Conservation (phyloP, 2,113 vertebrate species). For the Tachuris rubrigastra region DNA sequence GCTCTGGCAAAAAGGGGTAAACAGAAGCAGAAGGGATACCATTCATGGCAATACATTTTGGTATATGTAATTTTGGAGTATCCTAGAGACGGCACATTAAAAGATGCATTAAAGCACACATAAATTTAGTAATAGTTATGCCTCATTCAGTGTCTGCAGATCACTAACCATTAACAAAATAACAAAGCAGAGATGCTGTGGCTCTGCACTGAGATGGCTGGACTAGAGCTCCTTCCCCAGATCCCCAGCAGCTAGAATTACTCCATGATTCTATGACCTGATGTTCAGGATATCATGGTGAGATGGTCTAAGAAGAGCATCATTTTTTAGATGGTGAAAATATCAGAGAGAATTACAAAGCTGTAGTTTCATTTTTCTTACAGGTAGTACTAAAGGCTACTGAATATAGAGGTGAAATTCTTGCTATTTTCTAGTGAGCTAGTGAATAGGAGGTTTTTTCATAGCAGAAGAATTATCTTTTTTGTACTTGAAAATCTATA, state of each 20-base stretch:
- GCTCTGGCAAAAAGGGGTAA: neutral
- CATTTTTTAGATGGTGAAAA: neutral
- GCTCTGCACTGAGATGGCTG: neutral
- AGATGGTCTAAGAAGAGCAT: neutral
- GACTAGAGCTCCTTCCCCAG: neutral
- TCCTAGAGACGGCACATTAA: neutral
- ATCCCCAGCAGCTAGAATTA: neutral
- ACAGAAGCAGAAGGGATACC: neutral
- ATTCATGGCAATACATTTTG: neutral
- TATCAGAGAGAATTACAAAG: neutral
- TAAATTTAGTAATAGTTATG: neutral
- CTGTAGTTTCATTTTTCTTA: neutral
- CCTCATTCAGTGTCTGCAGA: neutral
- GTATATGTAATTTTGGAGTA: neutral
- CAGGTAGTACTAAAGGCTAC: neutral
- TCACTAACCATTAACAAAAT: neutral
- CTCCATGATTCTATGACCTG: neutral
- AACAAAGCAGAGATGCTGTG: neutral
- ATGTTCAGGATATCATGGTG: neutral
- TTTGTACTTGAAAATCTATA: neutral
- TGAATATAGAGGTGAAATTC: neutral
- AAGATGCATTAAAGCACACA: neutral
- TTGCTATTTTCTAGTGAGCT: neutral
- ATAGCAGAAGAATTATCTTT: neutral
- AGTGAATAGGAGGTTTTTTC: neutral